Percentiles rank a stretch among this genome's conserved stretches.
phyloP scores from a whole-genome alignment of 2,113 vertebrate species.

The Antechinus flavipes region DNA sequence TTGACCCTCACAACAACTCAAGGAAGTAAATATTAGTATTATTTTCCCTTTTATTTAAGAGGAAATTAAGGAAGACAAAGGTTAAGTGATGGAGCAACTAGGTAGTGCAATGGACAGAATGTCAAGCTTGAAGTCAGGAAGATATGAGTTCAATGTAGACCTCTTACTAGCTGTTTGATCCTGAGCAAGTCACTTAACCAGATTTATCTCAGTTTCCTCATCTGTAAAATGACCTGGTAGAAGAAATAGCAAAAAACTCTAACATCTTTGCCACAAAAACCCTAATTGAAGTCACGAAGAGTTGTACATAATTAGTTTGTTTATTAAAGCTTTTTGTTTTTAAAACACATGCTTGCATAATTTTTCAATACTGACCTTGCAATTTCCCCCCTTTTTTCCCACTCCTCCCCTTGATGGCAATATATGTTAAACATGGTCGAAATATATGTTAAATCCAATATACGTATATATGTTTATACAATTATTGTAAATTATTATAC shows the following conservation, averaged over 20 bases:
- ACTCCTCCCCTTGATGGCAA: too few species aligned
- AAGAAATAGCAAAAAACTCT: neutral
- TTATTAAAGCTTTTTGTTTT: too few species aligned
- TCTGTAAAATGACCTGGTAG: neutral
- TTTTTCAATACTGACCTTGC: too few species aligned
- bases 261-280: neutral
- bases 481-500: too few species aligned
- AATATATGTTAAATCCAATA: too few species aligned
- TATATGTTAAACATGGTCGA: too few species aligned
- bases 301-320: neutral
- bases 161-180: neutral
- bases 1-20: neutral
- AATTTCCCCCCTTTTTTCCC: too few species aligned
- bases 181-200: neutral
- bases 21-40: neutral
- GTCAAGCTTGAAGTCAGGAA: neutral
- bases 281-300: neutral
- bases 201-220: neutral
- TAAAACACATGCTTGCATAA: too few species aligned
- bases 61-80: neutral
- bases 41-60: neutral
- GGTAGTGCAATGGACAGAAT: neutral
- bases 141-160: neutral
- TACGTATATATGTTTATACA: too few species aligned
- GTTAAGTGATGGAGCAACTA: too few species aligned